These are phyloP conservation scores for Diachrysia chrysitis DNA, from an alignment of 2,888 invertebrate genomes.

Conservation along the genomic window DNA sequence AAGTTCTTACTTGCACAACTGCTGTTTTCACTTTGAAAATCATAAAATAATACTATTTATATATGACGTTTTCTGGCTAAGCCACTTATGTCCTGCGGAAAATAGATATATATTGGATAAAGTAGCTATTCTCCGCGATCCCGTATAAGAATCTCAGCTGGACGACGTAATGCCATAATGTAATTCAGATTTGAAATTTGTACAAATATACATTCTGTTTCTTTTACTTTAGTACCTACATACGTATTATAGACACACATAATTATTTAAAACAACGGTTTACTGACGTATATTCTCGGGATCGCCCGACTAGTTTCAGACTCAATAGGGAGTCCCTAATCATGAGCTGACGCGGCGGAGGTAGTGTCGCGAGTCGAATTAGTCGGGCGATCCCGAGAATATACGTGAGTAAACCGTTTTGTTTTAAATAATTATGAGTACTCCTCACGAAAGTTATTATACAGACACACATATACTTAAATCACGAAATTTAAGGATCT, in stretches of 20 bases:
- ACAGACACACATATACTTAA: not conserved
- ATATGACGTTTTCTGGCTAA: constrained; percentile 3
- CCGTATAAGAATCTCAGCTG: constrained; percentile 7
- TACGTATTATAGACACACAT: too few species aligned
- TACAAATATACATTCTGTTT: constrained; percentile 6
- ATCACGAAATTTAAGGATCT: not conserved
- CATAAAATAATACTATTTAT: not conserved
- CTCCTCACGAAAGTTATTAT: too few species aligned
- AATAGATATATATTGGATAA: constrained; percentile 1
- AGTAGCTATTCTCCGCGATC: constrained; percentile 10
- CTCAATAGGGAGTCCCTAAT: too few species aligned
- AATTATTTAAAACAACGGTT: too few species aligned
- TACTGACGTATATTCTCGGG: too few species aligned
- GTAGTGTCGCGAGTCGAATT: too few species aligned
- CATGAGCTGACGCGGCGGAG: too few species aligned
- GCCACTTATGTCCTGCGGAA: not conserved
- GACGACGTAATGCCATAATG: constrained; percentile 14
- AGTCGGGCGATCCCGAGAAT: too few species aligned
- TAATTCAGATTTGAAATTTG: constrained; percentile 28
- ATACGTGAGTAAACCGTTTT: too few species aligned
- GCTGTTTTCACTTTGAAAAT: constrained; percentile 6
- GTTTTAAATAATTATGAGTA: too few species aligned
- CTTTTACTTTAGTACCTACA: too few species aligned
- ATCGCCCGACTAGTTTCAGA: too few species aligned
- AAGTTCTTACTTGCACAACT: constrained; percentile 3